phyloP scores from a whole-genome alignment of 2,888 invertebrate species.

The Xylota segnis region DNA sequence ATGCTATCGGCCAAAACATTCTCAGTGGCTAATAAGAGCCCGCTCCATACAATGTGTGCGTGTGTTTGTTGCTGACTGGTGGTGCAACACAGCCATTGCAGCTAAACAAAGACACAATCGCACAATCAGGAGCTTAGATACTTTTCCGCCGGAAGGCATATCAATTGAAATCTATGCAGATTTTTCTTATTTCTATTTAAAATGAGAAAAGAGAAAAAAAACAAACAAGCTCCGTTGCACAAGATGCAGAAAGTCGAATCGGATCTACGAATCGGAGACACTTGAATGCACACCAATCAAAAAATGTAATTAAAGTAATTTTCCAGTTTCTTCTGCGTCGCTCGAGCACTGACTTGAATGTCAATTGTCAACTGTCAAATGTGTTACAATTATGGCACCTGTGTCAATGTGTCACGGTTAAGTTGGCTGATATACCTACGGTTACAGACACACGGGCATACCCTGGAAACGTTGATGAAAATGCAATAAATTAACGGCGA shows the following conservation, averaged over 20 bases:
- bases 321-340: conserved; percentile 54
- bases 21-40: conserved; percentile 61
- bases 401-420: conserved; percentile 65
- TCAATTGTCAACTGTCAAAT: conserved; percentile 71
- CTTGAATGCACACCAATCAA: conserved; percentile 57
- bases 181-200: conserved; percentile 40
- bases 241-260: conserved; percentile 36
- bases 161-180: conserved; percentile 72
- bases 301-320: conserved; percentile 70
- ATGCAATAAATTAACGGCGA: conserved; percentile 62
- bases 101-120: conserved; percentile 26
- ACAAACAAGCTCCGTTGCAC: conserved; percentile 22
- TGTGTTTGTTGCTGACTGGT: not conserved
- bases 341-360: conserved; percentile 40
- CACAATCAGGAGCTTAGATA: conserved; percentile 44
- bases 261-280: conserved; percentile 43
- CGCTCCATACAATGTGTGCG: conserved; percentile 17
- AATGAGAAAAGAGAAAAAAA: conserved; percentile 31
- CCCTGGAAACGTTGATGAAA: conserved; percentile 31
- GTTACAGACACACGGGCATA: conserved; percentile 13
- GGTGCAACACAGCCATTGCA: conserved; percentile 19
- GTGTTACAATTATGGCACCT: conserved; percentile 76
- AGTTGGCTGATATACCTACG: conserved; percentile 34
- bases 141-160: conserved; percentile 74
- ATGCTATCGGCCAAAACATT: conserved; percentile 67